These are phyloP conservation scores for Hesperophylax magnus DNA, from an alignment of 1,140 invertebrate genomes.

Conservation along the genomic window DNA sequence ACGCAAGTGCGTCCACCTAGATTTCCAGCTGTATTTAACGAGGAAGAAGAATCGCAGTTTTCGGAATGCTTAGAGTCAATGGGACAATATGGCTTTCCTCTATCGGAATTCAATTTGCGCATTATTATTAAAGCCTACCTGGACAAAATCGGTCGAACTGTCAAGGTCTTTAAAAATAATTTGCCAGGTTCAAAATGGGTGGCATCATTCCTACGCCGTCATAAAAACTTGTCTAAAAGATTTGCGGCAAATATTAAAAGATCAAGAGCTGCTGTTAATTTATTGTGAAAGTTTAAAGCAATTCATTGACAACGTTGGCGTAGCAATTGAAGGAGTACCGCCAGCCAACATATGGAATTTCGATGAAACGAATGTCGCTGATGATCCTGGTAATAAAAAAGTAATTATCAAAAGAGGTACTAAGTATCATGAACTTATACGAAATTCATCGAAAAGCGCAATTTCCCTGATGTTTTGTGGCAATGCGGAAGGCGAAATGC, in stretches of 20 bases:
- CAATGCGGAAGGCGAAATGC: neutral
- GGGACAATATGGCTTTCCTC: no score
- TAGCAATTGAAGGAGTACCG: no score
- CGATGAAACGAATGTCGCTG: no score
- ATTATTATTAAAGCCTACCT: slow-evolving; percentile 5
- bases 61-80: no score
- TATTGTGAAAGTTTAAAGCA: no score
- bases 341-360: no score
- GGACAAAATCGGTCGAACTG: slow-evolving; percentile 3
- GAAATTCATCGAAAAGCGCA: neutral
- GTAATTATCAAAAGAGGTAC: neutral
- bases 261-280: no score
- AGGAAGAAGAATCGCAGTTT: no score
- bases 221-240: neutral
- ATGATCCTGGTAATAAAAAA: no score
- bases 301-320: no score
- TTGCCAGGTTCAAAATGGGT: slow-evolving; percentile 1
- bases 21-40: neutral
- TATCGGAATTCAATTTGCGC: no score
- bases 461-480: neutral
- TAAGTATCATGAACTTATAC: neutral
- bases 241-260: slow-evolving; percentile 14
- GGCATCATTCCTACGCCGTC: neutral
- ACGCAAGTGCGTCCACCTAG: neutral
- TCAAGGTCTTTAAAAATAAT: neutral